Evolutionary conservation across 37 sponge, comb jelly and placozoan species (phyloP), one percentile per base, ranked within the genome.

Genomic region (Mnemiopsis leidyi): DNA sequence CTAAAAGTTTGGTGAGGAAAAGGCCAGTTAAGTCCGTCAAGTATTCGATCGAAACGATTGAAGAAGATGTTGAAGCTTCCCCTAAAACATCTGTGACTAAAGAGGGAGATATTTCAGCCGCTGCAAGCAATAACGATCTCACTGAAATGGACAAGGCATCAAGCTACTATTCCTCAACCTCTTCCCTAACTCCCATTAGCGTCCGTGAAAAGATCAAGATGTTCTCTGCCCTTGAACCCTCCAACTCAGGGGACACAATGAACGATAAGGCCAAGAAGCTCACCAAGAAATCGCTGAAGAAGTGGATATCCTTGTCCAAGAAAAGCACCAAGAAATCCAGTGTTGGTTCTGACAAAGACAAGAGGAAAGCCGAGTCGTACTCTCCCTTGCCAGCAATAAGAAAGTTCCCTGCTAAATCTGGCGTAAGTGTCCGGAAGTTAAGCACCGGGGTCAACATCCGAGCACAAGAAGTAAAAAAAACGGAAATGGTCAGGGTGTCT

Each of bases 261-360:
- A 1, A 34, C 34, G 36, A 77, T 33, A 34, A 34, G 1, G 32
- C 9, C 7, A 77, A 77, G 79, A 77, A 77, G 33, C 33, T 20
- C 36, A 31, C 79, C 21, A 77, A 26, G 35, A 77, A 77, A 77
- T 77, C 79, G 1, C 79, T 77, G 36, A 77, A 77, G 79, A 77
- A 77, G 18, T 32, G 26, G 35, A 16, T 77, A 0, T 13, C 32
- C 32, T 20, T 21, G 26, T 26, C 26, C 2, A 34, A 3, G 0
- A 28, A 77, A 18, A 69, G 2, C 29, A 16, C 2, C 73, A 32
- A 9, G 16, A 32, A 71, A 5, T 25, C 7, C 7, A 30, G 26
- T 29, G 25, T 5, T 29, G 68, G 68, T 21, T 61, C 68, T 61
- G 28, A 28, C 3, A 26, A 26, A 5, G 36, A 77, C 32, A 34